A percentile compares a stretch with the other conserved stretches of the same genome.
Evolutionary conservation across 1,140 invertebrate species (phyloP).

Genomic region (Neocloeon triangulifer): DNA sequence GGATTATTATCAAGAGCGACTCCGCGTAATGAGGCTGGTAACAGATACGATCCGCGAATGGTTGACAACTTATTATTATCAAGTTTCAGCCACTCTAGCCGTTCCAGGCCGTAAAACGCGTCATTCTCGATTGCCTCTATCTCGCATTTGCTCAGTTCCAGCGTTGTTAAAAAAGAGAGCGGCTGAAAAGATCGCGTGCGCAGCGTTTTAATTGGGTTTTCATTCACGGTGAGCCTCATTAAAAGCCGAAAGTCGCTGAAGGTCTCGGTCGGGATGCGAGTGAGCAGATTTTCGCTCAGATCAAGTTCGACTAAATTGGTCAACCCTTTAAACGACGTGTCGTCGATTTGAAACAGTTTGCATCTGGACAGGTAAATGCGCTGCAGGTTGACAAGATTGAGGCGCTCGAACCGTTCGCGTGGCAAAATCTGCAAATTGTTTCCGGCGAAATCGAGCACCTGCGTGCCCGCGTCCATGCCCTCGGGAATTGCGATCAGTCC

Average conservation of each 20-base stretch:
- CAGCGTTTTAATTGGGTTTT: slow-evolving; percentile 53
- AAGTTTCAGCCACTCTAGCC: slow-evolving; percentile 61
- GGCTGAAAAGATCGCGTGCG: slow-evolving; percentile 50
- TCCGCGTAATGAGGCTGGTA: slow-evolving; percentile 48
- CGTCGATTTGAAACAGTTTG: slow-evolving; percentile 48
- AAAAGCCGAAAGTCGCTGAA: slow-evolving; percentile 53
- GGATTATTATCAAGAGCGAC: slow-evolving; percentile 66
- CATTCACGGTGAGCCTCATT: slow-evolving; percentile 55
- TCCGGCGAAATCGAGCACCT: slow-evolving; percentile 64
- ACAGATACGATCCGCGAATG: slow-evolving; percentile 38
- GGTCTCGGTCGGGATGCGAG: slow-evolving; percentile 46
- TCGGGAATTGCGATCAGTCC: slow-evolving; percentile 49
- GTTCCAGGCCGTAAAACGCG: slow-evolving; percentile 57
- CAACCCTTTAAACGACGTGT: slow-evolving; percentile 54
- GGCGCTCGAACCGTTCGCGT: slow-evolving; percentile 47
- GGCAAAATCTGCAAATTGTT: slow-evolving; percentile 56
- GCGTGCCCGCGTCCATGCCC: slow-evolving; percentile 64
- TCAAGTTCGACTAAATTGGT: slow-evolving; percentile 80
- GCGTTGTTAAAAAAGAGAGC: slow-evolving; percentile 44
- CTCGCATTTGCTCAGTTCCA: slow-evolving; percentile 61
- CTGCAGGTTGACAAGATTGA: slow-evolving; percentile 66
- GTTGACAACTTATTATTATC: slow-evolving; percentile 55
- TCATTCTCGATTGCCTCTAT: slow-evolving; percentile 50
- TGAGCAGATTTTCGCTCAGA: slow-evolving; percentile 56
- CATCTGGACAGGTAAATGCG: slow-evolving; percentile 59